Evolutionary conservation across 2,797 vertebrate species (phyloP).

Genomic region (Champsocephalus esox): DNA sequence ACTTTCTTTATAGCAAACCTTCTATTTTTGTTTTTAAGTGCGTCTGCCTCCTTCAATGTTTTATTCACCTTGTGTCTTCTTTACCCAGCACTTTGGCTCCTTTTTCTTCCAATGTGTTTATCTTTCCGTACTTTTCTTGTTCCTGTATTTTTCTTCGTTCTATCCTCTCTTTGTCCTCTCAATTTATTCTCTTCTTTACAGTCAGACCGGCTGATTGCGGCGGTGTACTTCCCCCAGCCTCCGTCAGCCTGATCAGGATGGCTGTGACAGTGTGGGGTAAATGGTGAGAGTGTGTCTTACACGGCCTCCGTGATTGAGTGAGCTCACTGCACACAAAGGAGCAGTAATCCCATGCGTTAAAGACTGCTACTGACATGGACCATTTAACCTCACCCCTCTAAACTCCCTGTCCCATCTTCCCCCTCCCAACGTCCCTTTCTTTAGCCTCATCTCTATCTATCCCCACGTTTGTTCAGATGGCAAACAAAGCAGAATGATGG

Average conservation of each 20-base stretch:
- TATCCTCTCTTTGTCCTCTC: constrained; percentile 17
- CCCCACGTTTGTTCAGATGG: constrained; percentile 20
- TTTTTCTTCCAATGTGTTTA: constrained; percentile 29
- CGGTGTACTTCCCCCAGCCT: constrained; percentile 43
- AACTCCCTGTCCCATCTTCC: constrained; percentile 52
- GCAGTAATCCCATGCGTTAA: constrained; percentile 81
- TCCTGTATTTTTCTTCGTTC: not conserved
- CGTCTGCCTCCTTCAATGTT: constrained; percentile 40
- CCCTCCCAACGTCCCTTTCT: constrained; percentile 39
- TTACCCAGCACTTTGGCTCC: constrained; percentile 18
- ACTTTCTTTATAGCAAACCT: constrained; percentile 21
- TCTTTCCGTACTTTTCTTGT: constrained; percentile 27
- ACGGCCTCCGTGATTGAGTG: constrained; percentile 73
- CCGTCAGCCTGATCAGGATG: constrained; percentile 70
- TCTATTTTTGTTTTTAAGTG: constrained; percentile 29
- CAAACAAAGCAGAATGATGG: constrained; percentile 4
- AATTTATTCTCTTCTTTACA: constrained; percentile 42
- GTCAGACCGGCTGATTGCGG: constrained; percentile 65
- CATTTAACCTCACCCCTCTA: constrained; percentile 76
- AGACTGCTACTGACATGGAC: constrained; percentile 75
- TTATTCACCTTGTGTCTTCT: constrained; percentile 34
- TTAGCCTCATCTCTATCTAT: constrained; percentile 57
- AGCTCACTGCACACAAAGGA: constrained; percentile 76
- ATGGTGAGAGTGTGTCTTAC: constrained; percentile 70
- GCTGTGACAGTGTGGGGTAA: constrained; percentile 62